These are phyloP conservation scores for Zoanthus sansibaricus DNA, from an alignment of 92 coral and sea anemone species.

Conservation along the genomic window DNA sequence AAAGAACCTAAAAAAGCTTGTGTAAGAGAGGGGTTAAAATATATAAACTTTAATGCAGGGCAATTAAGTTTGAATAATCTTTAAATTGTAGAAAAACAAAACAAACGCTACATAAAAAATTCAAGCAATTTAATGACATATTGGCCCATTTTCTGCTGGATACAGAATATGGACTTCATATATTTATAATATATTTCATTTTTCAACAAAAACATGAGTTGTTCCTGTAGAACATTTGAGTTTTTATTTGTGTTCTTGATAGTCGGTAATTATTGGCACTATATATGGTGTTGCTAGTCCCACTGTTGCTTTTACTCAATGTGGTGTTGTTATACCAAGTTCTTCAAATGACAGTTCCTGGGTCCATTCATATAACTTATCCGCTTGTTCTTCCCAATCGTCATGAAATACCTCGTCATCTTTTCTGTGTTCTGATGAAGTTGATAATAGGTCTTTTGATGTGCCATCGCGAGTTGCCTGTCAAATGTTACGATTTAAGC, in stretches of 20 bases:
- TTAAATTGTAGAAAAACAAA: no score
- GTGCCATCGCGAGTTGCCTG: conserved; percentile 37
- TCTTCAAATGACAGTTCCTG: conserved; percentile 91
- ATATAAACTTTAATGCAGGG: no score
- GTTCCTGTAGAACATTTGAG: background rate
- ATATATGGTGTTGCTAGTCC: background rate
- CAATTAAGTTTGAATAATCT: no score
- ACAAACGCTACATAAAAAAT: no score
- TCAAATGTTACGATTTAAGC: background rate
- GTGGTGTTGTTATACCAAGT: conserved; percentile 72
- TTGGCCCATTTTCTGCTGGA: no score
- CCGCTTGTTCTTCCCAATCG: conserved; percentile 98
- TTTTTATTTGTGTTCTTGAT: background rate
- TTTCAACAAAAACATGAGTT: no score
- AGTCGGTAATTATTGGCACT: background rate
- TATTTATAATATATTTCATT: no score
- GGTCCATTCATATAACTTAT: conserved; percentile 96
- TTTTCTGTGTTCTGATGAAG: background rate
- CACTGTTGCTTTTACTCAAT: background rate
- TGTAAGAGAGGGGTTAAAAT: no score
- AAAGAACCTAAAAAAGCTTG: no score
- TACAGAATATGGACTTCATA: no score
- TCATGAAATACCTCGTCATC: conserved; percentile 79
- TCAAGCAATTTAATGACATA: no score
- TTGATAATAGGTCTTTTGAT: conserved; percentile 21